Percentiles rank a stretch among this genome's conserved stretches.
These are phyloP conservation scores for Sinopyrophorus schimmeli DNA, from an alignment of 2,888 invertebrate species.

Conservation along the genomic window DNA sequence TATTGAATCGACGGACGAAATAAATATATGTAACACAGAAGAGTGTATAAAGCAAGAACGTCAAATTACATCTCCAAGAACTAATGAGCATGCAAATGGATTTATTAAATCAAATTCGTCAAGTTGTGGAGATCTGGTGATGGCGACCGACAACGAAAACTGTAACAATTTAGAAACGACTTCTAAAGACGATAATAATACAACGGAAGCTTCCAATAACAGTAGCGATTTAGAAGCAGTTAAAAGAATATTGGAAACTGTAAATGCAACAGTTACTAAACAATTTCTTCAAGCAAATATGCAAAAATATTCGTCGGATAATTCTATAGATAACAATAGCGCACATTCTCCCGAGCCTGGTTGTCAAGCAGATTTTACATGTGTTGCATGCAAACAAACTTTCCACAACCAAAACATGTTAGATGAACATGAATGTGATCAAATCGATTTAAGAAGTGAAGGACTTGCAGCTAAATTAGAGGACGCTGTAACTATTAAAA, in stretches of 20 bases:
- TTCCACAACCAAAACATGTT: slow-evolving; percentile 65
- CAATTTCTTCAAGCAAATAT: slow-evolving; percentile 72
- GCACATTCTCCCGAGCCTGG: slow-evolving; percentile 47
- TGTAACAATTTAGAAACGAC: slow-evolving; percentile 49
- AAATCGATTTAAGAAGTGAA: slow-evolving; percentile 68
- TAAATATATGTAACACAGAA: slow-evolving; percentile 53
- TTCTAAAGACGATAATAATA: slow-evolving; percentile 52
- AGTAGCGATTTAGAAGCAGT: slow-evolving; percentile 66
- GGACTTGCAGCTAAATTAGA: slow-evolving; percentile 78
- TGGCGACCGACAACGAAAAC: slow-evolving; percentile 69
- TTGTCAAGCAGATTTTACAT: slow-evolving; percentile 55
- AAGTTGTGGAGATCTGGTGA: slow-evolving; percentile 62
- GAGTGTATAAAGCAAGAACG: slow-evolving; percentile 62
- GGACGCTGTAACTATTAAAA: slow-evolving; percentile 62
- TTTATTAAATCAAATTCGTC: slow-evolving; percentile 51
- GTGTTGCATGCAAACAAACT: slow-evolving; percentile 62
- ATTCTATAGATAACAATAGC: slow-evolving; percentile 56
- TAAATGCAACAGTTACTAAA: slow-evolving; percentile 75
- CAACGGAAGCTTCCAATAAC: slow-evolving; percentile 44
- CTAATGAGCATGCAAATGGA: slow-evolving; percentile 55
- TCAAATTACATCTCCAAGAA: slow-evolving; percentile 24
- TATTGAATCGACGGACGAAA: slow-evolving; percentile 46
- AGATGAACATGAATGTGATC: slow-evolving; percentile 73
- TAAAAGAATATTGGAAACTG: slow-evolving; percentile 73
- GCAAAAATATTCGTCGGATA: slow-evolving; percentile 66